These are phyloP conservation scores for Trichomycterus rosablanca DNA, from an alignment of 2,113 vertebrate genomes.

Conservation along the genomic window DNA sequence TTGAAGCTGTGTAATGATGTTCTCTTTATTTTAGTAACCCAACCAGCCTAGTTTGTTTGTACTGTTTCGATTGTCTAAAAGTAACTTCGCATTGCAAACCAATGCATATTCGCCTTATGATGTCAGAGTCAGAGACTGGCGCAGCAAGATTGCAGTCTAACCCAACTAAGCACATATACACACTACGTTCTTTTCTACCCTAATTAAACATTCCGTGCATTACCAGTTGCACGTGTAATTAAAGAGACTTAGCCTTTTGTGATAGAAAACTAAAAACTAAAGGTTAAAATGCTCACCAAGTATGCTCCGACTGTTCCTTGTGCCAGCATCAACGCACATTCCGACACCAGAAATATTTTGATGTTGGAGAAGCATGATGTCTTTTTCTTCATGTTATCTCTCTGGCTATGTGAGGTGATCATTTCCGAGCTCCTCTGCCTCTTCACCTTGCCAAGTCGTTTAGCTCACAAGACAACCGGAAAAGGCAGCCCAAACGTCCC, in stretches of 20 bases:
- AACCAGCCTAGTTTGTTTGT: neutral
- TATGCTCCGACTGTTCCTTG: conserved; percentile 96
- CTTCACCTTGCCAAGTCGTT: conserved; percentile 66
- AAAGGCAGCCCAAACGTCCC: neutral
- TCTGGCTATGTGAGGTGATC: conserved; percentile 66
- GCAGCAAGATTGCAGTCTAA: neutral
- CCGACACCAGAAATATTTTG: conserved; percentile 92
- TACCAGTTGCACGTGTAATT: neutral
- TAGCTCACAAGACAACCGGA: conserved; percentile 43
- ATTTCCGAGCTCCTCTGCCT: conserved; percentile 66
- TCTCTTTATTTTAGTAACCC: neutral
- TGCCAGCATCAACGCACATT: conserved; percentile 95
- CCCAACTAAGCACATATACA: neutral
- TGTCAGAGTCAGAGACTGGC: neutral
- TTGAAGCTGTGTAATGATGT: no score
- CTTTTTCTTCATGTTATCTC: conserved; percentile 72
- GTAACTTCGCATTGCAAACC: neutral
- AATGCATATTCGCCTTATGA: neutral
- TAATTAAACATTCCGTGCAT: neutral
- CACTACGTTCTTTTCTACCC: no score
- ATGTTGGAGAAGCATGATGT: conserved; percentile 90
- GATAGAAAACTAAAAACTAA: conserved; percentile 2
- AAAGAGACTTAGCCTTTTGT: neutral
- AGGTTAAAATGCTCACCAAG: conserved; percentile 83
- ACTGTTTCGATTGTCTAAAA: neutral